Conservation (phyloP, 2,797 vertebrate genomes). For the Eutrigla gurnardus region DNA sequence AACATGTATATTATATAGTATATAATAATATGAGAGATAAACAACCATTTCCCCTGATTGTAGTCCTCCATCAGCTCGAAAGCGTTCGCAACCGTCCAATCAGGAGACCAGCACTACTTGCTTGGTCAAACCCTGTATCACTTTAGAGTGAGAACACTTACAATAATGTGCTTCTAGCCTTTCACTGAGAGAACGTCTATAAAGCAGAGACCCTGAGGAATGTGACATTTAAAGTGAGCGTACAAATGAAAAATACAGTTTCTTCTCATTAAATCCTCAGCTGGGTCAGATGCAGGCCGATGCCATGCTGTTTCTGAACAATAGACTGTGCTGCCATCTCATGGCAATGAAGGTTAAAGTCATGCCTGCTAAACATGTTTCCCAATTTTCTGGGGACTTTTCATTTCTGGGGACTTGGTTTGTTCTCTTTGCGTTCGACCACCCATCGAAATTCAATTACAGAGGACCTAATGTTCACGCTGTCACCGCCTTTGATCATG, state of each 20-base stretch:
- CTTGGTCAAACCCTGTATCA: background rate
- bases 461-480: too few relatives aligned
- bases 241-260: slow-evolving; percentile 2
- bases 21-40: background rate
- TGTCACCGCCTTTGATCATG: slow-evolving; percentile 55
- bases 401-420: slow-evolving; percentile 21
- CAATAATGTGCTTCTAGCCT: background rate
- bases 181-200: background rate
- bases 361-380: background rate
- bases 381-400: background rate
- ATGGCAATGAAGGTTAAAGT: slow-evolving; percentile 40
- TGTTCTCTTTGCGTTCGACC: slow-evolving; percentile 22
- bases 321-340: slow-evolving; percentile 63
- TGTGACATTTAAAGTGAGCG: slow-evolving; percentile 16
- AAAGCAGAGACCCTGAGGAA: background rate
- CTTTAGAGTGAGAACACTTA: background rate
- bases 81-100: background rate
- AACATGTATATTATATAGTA: background rate
- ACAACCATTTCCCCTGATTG: background rate
- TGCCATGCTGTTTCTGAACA: background rate
- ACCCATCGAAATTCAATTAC: slow-evolving; percentile 23
- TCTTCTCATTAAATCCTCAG: background rate
- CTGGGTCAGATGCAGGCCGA: background rate
- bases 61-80: background rate
- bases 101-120: background rate